These are phyloP conservation scores for Allygus modestus DNA, from an alignment of 2,888 invertebrate genomes.

Conservation along the genomic window DNA sequence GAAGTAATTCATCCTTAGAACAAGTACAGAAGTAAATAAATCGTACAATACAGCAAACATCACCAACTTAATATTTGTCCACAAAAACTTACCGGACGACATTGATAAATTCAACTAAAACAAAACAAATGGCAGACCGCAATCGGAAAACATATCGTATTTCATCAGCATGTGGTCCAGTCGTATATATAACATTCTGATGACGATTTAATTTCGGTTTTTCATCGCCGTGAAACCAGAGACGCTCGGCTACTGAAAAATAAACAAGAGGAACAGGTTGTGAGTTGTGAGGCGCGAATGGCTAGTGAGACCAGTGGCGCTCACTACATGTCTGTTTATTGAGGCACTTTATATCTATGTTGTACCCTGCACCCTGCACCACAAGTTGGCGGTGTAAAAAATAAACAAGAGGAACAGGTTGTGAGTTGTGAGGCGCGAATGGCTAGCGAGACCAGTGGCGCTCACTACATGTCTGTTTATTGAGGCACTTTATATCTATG, in stretches of 20 bases:
- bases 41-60: too few relatives aligned
- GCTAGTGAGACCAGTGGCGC: too few relatives aligned
- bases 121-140: slow-evolving; percentile 6
- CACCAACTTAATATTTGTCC: neutral
- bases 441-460: too few relatives aligned
- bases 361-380: too few relatives aligned
- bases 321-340: too few relatives aligned
- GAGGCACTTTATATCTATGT: too few relatives aligned
- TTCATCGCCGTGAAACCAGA: slow-evolving; percentile 4
- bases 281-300: neutral
- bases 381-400: too few relatives aligned
- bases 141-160: slow-evolving; percentile 1
- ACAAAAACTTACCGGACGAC: slow-evolving; percentile 8
- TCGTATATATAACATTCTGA: neutral
- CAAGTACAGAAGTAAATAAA: neutral
- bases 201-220: slow-evolving; percentile 45
- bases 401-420: slow-evolving; percentile 17
- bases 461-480: too few relatives aligned
- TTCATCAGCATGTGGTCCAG: neutral
- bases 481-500: too few relatives aligned
- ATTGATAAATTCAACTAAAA: slow-evolving; percentile 15
- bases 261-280: slow-evolving; percentile 12
- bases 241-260: slow-evolving; percentile 22
- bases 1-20: too few relatives aligned
- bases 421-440: neutral